Evolutionary conservation across 37 sponge, comb jelly and placozoan genomes (phyloP).

Genomic region (Cliona cf. orientalis): DNA sequence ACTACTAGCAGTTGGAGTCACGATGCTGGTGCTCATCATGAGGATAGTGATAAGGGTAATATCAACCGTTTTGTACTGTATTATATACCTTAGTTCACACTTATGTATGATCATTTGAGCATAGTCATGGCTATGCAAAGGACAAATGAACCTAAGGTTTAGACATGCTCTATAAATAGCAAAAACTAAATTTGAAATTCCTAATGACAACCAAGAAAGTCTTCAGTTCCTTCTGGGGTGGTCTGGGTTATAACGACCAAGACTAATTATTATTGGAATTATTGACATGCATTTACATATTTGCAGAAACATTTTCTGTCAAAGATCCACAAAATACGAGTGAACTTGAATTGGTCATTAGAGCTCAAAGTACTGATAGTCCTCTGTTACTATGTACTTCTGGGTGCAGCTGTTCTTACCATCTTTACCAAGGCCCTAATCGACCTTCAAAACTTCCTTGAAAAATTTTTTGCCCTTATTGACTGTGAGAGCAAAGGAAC

Average conservation of each 20-base stretch:
- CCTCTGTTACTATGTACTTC: conserved; percentile 21
- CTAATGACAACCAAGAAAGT: too few relatives aligned
- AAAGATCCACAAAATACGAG: not conserved
- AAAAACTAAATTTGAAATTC: too few relatives aligned
- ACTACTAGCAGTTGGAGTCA: conserved; percentile 15
- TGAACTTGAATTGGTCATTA: not conserved
- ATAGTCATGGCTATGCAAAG: too few relatives aligned
- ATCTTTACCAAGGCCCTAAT: not conserved
- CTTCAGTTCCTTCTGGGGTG: not conserved
- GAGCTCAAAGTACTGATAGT: conserved; percentile 20
- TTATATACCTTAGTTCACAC: too few relatives aligned
- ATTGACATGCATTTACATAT: not conserved
- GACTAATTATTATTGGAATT: not conserved
- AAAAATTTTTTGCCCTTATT: not conserved
- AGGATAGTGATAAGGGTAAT: conserved; percentile 13
- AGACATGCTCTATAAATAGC: too few relatives aligned
- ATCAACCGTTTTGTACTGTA: too few relatives aligned
- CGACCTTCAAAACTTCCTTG: not conserved
- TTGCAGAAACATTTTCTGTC: not conserved
- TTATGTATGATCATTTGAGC: too few relatives aligned
- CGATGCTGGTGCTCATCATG: conserved; percentile 38
- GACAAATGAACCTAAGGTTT: too few relatives aligned
- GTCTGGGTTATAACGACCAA: not conserved
- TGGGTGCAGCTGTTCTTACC: conserved; percentile 5
- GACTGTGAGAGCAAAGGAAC: conserved; percentile 14